Evolutionary conservation across 2,888 invertebrate genomes (phyloP).

Genomic region (Cremastinae sp.): DNA sequence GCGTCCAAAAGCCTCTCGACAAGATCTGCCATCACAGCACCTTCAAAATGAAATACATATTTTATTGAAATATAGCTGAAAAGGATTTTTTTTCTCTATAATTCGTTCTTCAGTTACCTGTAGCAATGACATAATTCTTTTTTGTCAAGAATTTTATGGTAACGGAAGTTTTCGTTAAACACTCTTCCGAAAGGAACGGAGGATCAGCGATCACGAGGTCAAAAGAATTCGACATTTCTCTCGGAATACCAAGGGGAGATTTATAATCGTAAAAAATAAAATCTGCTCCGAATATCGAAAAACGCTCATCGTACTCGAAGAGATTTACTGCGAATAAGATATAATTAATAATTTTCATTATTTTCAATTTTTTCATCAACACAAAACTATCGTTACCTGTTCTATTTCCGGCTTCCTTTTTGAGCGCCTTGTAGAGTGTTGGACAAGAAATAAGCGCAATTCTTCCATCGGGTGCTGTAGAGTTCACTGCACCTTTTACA

Average conservation of each 20-base stretch:
- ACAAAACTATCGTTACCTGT: no score
- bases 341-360: no score
- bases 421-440: slow-evolving; percentile 88
- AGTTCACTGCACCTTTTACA: slow-evolving; percentile 85
- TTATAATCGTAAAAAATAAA: slow-evolving; percentile 95
- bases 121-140: slow-evolving; percentile 91
- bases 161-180: slow-evolving; percentile 90
- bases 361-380: neutral
- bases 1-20: slow-evolving; percentile 85
- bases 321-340: slow-evolving; percentile 88
- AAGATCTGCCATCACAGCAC: slow-evolving; percentile 88
- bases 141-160: slow-evolving; percentile 89
- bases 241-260: slow-evolving; percentile 86
- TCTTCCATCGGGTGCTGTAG: slow-evolving; percentile 82
- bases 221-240: slow-evolving; percentile 84
- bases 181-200: slow-evolving; percentile 96
- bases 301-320: slow-evolving; percentile 93
- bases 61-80: no score
- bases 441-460: slow-evolving; percentile 95
- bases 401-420: slow-evolving; percentile 81
- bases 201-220: slow-evolving; percentile 96
- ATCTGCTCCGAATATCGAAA: slow-evolving; percentile 88
- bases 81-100: slow-evolving; percentile 23
- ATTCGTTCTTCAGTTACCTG: slow-evolving; percentile 85
- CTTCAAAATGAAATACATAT: slow-evolving; percentile 76